A percentile compares a stretch with the other conserved stretches of the same genome.
Conservation (phyloP, 1,140 invertebrate species). For the Atta texana region DNA sequence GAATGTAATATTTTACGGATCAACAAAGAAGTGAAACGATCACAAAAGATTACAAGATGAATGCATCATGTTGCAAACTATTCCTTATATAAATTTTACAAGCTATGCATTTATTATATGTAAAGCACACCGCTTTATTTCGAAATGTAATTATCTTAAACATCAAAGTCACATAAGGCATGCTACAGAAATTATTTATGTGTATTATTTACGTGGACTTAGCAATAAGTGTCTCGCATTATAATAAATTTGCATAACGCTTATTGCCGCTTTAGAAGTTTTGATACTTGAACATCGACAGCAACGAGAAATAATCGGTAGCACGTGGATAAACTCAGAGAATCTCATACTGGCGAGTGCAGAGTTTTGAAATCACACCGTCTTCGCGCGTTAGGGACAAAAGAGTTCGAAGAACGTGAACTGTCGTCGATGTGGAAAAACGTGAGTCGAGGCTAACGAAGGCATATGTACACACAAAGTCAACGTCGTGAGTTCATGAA, state of each 20-base stretch:
- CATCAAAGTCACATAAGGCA: not conserved
- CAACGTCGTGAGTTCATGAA: constrained; percentile 73
- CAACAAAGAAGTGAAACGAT: constrained; percentile 17
- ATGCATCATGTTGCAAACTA: not conserved
- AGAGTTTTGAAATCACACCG: constrained; percentile 13
- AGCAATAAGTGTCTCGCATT: not conserved
- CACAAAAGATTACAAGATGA: constrained; percentile 23
- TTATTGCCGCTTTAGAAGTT: not conserved
- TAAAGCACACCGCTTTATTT: not conserved
- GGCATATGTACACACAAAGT: constrained; percentile 71
- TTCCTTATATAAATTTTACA: constrained; percentile 9
- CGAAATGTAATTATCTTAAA: constrained; percentile 28
- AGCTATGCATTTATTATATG: not conserved
- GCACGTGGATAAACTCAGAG: not conserved
- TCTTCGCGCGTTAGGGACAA: constrained; percentile 31
- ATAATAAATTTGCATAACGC: constrained; percentile 54
- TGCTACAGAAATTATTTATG: constrained; percentile 13
- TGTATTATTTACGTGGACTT: not conserved
- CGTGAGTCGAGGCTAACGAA: constrained; percentile 71
- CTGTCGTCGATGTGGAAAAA: constrained; percentile 69
- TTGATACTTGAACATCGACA: not conserved
- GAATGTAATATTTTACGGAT: constrained; percentile 38
- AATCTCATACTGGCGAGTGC: not conserved
- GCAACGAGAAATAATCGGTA: not conserved
- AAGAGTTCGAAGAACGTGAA: constrained; percentile 54